These are phyloP conservation scores for Pterobdella sp. DNA, from an alignment of 2,888 invertebrate genomes.

Conservation along the genomic window DNA sequence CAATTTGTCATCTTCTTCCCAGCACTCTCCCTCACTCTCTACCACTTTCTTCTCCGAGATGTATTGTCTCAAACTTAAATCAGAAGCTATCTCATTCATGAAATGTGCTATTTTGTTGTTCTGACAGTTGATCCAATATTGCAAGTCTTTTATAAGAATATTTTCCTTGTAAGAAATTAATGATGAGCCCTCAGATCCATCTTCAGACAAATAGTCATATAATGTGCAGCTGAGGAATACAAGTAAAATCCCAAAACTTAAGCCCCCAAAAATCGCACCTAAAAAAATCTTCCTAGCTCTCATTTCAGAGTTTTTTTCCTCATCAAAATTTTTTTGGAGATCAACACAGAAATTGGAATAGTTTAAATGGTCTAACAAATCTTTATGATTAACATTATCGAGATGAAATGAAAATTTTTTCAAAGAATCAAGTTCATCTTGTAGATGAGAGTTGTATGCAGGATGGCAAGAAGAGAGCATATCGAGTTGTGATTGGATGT, in stretches of 20 bases:
- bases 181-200: not conserved
- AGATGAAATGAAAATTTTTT: not conserved
- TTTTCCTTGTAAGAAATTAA: not conserved
- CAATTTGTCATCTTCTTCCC: not conserved
- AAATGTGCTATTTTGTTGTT: not conserved
- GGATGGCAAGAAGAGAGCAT: not conserved
- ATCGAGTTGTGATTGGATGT: not conserved
- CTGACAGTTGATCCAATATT: not conserved
- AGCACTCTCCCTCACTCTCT: not conserved
- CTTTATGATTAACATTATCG: not conserved
- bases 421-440: not conserved
- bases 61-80: not conserved
- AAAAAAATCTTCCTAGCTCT: not conserved
- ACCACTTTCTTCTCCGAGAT: not conserved
- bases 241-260: not conserved
- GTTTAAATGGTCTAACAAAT: not conserved
- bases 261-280: not conserved
- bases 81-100: not conserved
- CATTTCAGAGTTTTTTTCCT: not conserved
- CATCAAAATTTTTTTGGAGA: not conserved
- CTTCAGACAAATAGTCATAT: not conserved
- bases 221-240: not conserved
- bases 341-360: not conserved
- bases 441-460: not conserved
- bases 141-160: not conserved